phyloP scores from a whole-genome alignment of 2,888 invertebrate genomes.

The Mythimna loreyi region DNA sequence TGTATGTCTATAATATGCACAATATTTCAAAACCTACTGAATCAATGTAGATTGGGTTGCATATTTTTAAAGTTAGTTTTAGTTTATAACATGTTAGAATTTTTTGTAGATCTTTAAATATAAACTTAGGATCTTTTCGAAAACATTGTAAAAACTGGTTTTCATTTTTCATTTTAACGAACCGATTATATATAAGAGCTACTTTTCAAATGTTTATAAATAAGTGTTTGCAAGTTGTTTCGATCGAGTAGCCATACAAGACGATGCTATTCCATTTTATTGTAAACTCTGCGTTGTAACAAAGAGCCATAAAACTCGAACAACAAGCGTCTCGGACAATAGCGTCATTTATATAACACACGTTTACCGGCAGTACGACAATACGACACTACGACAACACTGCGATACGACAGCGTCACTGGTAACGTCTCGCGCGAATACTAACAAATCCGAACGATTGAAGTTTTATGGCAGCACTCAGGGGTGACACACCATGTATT shows the following conservation, averaged over 20 bases:
- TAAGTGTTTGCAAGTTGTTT: neutral
- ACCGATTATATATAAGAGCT: no score
- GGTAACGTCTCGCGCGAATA: conserved; percentile 43
- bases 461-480: conserved; percentile 48
- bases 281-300: conserved; percentile 43
- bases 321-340: conserved; percentile 51
- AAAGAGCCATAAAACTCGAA: conserved; percentile 54
- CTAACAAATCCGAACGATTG: conserved; percentile 56
- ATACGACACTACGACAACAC: conserved; percentile 20
- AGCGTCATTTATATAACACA: conserved; percentile 53
- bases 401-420: conserved; percentile 44
- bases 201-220: neutral
- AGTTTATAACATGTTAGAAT: no score
- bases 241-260: conserved; percentile 19
- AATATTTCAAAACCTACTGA: no score
- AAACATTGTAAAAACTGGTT: no score
- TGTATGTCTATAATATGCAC: no score
- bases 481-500: conserved; percentile 32
- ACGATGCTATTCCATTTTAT: conserved; percentile 25
- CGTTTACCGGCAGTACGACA: conserved; percentile 50
- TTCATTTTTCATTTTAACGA: no score
- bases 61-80: no score
- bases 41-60: no score
- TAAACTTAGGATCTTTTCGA: no score
- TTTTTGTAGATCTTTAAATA: no score